Evolutionary conservation across 2,797 vertebrate species (phyloP).

Genomic region (Lepilemur septentrionalis): DNA sequence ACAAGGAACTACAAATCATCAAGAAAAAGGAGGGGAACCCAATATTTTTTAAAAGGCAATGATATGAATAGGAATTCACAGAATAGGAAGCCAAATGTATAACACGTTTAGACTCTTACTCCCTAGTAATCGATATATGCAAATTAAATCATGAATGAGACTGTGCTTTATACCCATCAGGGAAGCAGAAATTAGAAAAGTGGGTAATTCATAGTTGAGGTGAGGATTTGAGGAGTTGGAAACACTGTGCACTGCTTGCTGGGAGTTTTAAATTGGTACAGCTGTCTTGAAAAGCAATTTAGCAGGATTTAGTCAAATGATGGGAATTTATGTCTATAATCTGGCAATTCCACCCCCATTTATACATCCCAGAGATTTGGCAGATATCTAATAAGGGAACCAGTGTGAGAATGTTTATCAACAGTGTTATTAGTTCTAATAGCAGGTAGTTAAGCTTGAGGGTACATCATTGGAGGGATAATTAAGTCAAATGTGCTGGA

Average conservation of each 20-base stretch:
- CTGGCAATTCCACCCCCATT: slow-evolving; percentile 42
- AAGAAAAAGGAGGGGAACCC: neutral
- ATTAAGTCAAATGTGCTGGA: slow-evolving; percentile 55
- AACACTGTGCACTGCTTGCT: neutral
- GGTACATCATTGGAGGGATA: slow-evolving; percentile 24
- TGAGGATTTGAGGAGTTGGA: neutral
- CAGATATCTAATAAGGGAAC: slow-evolving; percentile 48
- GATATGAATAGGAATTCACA: neutral
- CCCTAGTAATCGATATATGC: slow-evolving; percentile 26
- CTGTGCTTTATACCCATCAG: neutral
- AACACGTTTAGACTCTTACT: slow-evolving; percentile 14
- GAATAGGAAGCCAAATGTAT: neutral
- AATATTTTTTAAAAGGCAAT: neutral
- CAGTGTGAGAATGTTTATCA: slow-evolving; percentile 46
- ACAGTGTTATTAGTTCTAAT: slow-evolving; percentile 53
- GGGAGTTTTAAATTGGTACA: slow-evolving; percentile 6
- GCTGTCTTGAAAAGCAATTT: slow-evolving; percentile 47
- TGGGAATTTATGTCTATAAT: slow-evolving; percentile 38
- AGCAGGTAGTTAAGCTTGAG: slow-evolving; percentile 49
- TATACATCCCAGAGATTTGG: slow-evolving; percentile 43
- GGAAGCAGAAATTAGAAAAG: slow-evolving; percentile 36
- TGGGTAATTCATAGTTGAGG: neutral
- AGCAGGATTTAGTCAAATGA: slow-evolving; percentile 60
- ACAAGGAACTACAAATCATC: neutral
- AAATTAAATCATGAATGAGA: slow-evolving; percentile 42